phyloP scores from a whole-genome alignment of 2,797 vertebrate genomes.

The Pipistrellus pygmaeus region DNA sequence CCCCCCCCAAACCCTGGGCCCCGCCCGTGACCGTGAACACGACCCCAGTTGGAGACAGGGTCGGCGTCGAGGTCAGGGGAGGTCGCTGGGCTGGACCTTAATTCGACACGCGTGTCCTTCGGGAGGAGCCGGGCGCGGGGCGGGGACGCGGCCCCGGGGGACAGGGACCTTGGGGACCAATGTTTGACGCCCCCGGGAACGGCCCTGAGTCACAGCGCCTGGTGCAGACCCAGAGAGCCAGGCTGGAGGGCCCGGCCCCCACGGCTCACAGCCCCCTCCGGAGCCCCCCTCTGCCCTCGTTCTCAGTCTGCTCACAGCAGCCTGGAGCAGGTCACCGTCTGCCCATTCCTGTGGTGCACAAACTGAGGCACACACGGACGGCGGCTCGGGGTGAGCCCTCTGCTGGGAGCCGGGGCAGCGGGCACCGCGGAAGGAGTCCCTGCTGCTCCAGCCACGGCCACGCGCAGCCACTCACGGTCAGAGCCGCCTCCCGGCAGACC shows the following conservation, averaged over 20 bases:
- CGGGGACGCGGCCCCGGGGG: rapidly evolving
- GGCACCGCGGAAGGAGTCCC: neutral
- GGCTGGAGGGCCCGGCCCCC: neutral
- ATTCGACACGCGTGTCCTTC: neutral
- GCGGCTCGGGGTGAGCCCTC: neutral
- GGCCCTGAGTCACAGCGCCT: rapidly evolving
- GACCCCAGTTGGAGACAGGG: too few relatives aligned
- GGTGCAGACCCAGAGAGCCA: neutral
- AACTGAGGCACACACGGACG: rapidly evolving
- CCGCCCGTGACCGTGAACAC: too few relatives aligned
- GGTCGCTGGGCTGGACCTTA: neutral
- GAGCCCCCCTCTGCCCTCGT: too few relatives aligned
- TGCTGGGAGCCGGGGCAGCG: too few relatives aligned
- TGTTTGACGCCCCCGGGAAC: neutral
- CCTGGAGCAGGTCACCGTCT: rapidly evolving
- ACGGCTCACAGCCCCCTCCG: too few relatives aligned
- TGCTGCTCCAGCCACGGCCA: neutral
- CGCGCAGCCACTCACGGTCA: neutral
- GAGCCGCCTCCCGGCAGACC: neutral
- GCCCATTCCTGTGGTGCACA: rapidly evolving
- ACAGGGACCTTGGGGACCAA: rapidly evolving
- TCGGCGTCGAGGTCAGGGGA: neutral
- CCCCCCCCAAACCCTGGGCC: too few relatives aligned
- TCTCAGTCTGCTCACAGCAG: rapidly evolving
- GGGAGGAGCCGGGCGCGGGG: too few relatives aligned